Evolutionary conservation across 2,888 invertebrate genomes (phyloP).

Genomic region (Apantesis nais): DNA sequence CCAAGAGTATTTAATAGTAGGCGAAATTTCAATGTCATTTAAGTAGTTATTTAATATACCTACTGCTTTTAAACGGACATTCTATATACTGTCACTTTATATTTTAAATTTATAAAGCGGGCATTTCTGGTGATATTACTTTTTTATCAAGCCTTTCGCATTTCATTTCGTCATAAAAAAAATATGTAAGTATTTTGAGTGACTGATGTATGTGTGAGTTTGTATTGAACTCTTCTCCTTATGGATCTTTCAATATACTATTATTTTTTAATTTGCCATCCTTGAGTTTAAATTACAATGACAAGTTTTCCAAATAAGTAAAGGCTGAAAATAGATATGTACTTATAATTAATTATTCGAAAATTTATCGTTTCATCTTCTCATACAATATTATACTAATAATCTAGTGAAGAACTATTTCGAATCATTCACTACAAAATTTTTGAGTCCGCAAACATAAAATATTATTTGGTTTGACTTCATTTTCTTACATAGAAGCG

Average conservation of each 20-base stretch:
- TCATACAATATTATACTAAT: too few species aligned
- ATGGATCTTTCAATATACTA: neutral
- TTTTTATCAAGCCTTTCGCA: neutral
- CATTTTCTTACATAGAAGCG: constrained; percentile 52
- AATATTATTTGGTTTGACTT: constrained; percentile 24
- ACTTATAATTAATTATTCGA: neutral
- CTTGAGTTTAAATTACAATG: neutral
- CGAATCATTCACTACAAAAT: neutral
- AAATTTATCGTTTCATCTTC: neutral
- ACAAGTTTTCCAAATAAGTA: neutral
- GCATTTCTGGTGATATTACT: neutral
- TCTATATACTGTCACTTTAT: neutral
- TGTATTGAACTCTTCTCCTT: neutral
- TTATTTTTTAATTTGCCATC: neutral
- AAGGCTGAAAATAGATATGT: neutral
- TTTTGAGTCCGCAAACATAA: neutral
- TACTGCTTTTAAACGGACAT: neutral
- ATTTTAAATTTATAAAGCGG: neutral
- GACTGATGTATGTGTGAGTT: neutral
- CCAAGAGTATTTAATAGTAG: neutral
- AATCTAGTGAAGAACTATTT: neutral
- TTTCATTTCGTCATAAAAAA: neutral
- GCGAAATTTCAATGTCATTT: neutral
- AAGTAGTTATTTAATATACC: too few species aligned
- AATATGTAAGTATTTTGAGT: neutral